A percentile compares a stretch with the other conserved stretches of the same genome.
Conservation (phyloP, 1,140 invertebrate genomes). For the Calliphora vicina region DNA sequence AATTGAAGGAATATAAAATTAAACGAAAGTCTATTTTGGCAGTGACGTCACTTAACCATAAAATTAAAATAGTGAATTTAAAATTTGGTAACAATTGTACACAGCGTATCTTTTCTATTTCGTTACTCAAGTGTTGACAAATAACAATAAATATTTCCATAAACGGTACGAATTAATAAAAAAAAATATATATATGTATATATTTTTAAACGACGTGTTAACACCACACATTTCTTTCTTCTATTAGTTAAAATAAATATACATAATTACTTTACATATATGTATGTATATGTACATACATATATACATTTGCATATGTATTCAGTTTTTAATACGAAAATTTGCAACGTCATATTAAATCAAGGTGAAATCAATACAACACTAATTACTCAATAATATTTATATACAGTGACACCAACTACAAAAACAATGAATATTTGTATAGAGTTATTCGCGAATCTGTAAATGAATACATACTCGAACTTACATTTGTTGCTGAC, state of each 20-base stretch:
- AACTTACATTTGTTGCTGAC: not conserved
- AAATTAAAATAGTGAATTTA: not conserved
- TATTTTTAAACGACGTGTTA: not conserved
- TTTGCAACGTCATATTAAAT: constrained; percentile 23
- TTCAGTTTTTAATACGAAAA: constrained; percentile 22
- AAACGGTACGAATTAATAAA: not conserved
- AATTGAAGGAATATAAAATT: not conserved
- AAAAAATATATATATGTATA: not conserved
- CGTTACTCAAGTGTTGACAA: not conserved
- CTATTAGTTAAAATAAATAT: not conserved
- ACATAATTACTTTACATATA: not conserved
- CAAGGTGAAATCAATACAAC: constrained; percentile 32
- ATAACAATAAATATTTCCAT: not conserved
- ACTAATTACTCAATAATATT: not conserved
- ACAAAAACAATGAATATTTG: not conserved
- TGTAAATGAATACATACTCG: not conserved
- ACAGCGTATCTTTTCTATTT: not conserved
- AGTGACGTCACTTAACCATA: not conserved
- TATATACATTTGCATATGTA: not conserved
- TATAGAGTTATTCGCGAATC: not conserved
- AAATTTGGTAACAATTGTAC: not conserved
- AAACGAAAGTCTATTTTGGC: not conserved
- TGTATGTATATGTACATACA: no score
- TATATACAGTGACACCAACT: not conserved
- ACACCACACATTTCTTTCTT: not conserved